A percentile compares a stretch with the other conserved stretches of the same genome.
Evolutionary conservation across 2,113 vertebrate species (phyloP).

Genomic region (Eonycteris spelaea): DNA sequence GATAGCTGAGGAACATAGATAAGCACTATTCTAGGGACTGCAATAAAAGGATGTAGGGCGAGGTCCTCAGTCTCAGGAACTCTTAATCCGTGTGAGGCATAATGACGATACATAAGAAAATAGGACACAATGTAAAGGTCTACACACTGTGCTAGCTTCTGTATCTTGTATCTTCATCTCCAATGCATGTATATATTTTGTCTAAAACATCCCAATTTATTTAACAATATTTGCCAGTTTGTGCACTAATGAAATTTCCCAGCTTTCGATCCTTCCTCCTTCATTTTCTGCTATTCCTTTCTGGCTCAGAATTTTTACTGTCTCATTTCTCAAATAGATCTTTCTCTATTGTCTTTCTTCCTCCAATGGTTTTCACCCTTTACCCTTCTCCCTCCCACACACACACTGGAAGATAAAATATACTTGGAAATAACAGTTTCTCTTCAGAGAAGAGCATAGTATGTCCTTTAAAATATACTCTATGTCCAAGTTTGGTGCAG

Average conservation of each 20-base stretch:
- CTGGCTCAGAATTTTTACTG: neutral
- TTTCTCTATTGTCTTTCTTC: neutral
- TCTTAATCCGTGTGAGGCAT: neutral
- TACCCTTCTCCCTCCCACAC: too few relatives aligned
- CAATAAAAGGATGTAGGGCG: neutral
- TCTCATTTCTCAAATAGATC: neutral
- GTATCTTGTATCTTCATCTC: neutral
- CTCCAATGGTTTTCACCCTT: neutral
- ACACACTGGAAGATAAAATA: neutral
- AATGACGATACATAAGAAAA: neutral
- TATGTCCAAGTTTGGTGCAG: neutral
- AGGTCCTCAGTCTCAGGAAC: neutral
- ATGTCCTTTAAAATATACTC: neutral
- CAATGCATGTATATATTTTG: neutral
- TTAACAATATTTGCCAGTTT: neutral
- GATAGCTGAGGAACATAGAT: neutral
- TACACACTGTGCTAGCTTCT: neutral
- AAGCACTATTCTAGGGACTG: neutral
- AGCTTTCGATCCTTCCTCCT: neutral
- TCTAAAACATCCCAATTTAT: neutral
- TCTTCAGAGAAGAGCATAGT: neutral
- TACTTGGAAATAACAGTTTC: neutral
- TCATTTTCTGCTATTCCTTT: neutral
- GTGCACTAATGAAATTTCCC: neutral
- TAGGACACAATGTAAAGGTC: neutral